Conservation (phyloP, 2,888 invertebrate genomes). For the Leptinotarsa haldemani region DNA sequence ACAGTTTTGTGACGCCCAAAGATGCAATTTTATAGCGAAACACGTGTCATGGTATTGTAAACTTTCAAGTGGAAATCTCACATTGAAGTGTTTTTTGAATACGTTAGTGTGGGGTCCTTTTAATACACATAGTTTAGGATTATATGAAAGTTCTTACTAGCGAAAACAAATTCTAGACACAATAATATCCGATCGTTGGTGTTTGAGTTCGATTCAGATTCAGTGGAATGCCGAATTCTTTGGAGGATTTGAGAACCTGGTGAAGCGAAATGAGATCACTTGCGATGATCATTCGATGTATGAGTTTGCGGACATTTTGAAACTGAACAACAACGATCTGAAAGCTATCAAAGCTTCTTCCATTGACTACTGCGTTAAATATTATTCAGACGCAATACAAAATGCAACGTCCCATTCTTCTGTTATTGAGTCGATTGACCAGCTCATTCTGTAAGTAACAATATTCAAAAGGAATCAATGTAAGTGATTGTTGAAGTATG, state of each 20-base stretch:
- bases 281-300: slow-evolving; percentile 48
- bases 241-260: slow-evolving; percentile 61
- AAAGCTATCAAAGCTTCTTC: slow-evolving; percentile 68
- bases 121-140: too few relatives aligned
- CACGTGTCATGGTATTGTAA: too few relatives aligned
- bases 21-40: too few relatives aligned
- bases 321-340: slow-evolving; percentile 66
- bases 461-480: slow-evolving; percentile 8
- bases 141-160: too few relatives aligned
- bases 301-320: slow-evolving; percentile 57
- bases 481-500: not conserved
- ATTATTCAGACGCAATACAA: slow-evolving; percentile 71
- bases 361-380: slow-evolving; percentile 68
- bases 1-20: too few relatives aligned
- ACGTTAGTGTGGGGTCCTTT: too few relatives aligned
- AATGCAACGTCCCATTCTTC: slow-evolving; percentile 73
- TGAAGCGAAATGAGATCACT: slow-evolving; percentile 55
- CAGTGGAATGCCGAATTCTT: slow-evolving; percentile 65
- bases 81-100: too few relatives aligned
- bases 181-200: slow-evolving; percentile 58
- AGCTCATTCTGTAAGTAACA: slow-evolving; percentile 69
- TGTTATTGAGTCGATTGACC: slow-evolving; percentile 70
- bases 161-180: slow-evolving; percentile 38
- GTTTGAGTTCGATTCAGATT: slow-evolving; percentile 62
- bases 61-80: too few relatives aligned